These are phyloP conservation scores for Frankliniella fusca DNA, from an alignment of 2,888 invertebrate genomes.

Conservation along the genomic window DNA sequence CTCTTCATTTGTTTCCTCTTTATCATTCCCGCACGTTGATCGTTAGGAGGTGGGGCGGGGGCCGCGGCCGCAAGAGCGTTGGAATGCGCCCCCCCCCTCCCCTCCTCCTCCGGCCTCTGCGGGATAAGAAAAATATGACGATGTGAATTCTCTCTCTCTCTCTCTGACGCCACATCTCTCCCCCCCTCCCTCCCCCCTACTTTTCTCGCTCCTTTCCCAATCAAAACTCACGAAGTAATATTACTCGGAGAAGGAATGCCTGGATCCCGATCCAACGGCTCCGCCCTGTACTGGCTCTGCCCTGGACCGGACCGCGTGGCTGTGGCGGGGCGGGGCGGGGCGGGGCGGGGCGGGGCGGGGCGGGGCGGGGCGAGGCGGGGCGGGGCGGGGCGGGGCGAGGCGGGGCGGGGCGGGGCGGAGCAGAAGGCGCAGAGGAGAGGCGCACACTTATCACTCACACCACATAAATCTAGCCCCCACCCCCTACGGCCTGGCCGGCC, in stretches of 20 bases:
- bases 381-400: background rate
- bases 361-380: background rate
- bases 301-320: too few species aligned
- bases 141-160: conserved; percentile 4
- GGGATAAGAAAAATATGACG: conserved; percentile 16
- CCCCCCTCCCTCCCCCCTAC: background rate
- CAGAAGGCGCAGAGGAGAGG: too few species aligned
- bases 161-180: background rate
- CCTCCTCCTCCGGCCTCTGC: conserved; percentile 22
- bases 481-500: background rate
- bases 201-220: background rate
- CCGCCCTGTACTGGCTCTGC: background rate
- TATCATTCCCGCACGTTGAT: too few species aligned
- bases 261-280: background rate
- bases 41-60: background rate
- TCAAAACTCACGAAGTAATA: conserved; percentile 6
- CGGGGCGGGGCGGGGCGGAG: too few species aligned
- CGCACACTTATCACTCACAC: background rate
- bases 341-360: background rate
- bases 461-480: background rate
- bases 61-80: conserved; percentile 11
- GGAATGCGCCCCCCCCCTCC: conserved; percentile 7
- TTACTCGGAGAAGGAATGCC: background rate
- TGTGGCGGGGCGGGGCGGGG: background rate
- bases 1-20: too few species aligned